A percentile compares a stretch with the other conserved stretches of the same genome.
phyloP scores from a whole-genome alignment of 2,888 invertebrate genomes.

The Epirrhoe tristata region DNA sequence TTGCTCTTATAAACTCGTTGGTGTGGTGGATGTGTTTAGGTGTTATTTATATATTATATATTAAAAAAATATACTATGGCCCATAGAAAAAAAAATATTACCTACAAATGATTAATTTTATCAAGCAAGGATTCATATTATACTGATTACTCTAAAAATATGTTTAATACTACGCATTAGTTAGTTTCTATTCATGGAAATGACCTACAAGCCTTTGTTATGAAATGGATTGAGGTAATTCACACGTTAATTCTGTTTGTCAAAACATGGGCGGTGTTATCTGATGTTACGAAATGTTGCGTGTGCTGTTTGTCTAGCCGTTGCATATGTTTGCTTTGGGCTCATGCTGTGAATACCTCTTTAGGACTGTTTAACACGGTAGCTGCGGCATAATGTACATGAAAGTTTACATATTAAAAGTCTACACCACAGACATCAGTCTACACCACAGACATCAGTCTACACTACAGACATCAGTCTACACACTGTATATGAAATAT shows the following conservation, averaged over 20 bases:
- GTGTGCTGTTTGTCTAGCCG: slow-evolving; percentile 25
- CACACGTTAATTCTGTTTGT: slow-evolving; percentile 35
- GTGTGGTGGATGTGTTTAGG: too few species aligned
- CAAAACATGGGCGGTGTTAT: slow-evolving; percentile 38
- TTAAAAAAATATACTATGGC: too few species aligned
- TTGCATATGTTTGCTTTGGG: slow-evolving; percentile 8
- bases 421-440: too few species aligned
- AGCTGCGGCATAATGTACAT: neutral
- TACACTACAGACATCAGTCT: too few species aligned
- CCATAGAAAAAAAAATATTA: too few species aligned
- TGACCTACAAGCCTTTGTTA: slow-evolving; percentile 38
- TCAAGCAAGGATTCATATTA: neutral
- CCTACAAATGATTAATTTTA: too few species aligned
- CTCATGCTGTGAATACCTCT: neutral
- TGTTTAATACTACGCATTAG: neutral
- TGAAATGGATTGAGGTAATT: slow-evolving; percentile 42
- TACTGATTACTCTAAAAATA: neutral
- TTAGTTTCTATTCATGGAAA: slow-evolving; percentile 26
- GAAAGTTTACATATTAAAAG: neutral
- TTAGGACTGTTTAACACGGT: neutral
- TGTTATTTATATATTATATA: too few species aligned
- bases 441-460: too few species aligned
- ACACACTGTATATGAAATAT: too few species aligned
- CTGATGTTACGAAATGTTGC: slow-evolving; percentile 37
- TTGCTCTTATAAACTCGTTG: neutral